A percentile compares a stretch with the other conserved stretches of the same genome.
Conservation (phyloP, 2,888 invertebrate genomes). For the Drosophila melanosoma region DNA sequence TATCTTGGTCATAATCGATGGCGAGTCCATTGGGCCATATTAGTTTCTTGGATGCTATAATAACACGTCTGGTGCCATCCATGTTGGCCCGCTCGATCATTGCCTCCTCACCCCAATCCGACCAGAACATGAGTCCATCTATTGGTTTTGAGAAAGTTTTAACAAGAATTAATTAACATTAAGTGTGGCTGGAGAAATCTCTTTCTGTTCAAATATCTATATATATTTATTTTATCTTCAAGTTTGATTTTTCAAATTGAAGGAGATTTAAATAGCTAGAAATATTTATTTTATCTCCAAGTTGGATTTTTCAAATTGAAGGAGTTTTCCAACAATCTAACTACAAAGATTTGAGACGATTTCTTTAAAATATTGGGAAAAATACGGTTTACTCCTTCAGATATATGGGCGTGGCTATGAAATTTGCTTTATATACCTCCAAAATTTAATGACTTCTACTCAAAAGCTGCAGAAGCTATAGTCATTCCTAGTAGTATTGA, state of each 20-base stretch:
- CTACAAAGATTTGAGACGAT: background rate
- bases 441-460: background rate
- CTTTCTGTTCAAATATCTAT: background rate
- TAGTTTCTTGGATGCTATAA: constrained; percentile 89
- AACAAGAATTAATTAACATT: background rate
- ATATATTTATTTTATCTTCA: too few relatives aligned
- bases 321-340: background rate
- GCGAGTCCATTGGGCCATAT: constrained; percentile 95
- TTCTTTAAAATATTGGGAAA: background rate
- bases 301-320: too few relatives aligned
- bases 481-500: background rate
- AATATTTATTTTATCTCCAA: too few relatives aligned
- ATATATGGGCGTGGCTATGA: background rate
- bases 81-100: constrained; percentile 95
- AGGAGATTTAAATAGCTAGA: too few relatives aligned
- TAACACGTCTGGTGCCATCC: constrained; percentile 91
- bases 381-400: background rate
- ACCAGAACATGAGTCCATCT: constrained; percentile 92
- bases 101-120: constrained; percentile 93
- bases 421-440: background rate
- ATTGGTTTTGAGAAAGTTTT: background rate
- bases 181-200: background rate
- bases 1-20: constrained; percentile 89
- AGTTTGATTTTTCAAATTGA: too few relatives aligned
- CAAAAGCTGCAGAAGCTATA: background rate